phyloP scores from a whole-genome alignment of 37 sponge, comb jelly and placozoan species.

The Petrosia ficiformis region DNA sequence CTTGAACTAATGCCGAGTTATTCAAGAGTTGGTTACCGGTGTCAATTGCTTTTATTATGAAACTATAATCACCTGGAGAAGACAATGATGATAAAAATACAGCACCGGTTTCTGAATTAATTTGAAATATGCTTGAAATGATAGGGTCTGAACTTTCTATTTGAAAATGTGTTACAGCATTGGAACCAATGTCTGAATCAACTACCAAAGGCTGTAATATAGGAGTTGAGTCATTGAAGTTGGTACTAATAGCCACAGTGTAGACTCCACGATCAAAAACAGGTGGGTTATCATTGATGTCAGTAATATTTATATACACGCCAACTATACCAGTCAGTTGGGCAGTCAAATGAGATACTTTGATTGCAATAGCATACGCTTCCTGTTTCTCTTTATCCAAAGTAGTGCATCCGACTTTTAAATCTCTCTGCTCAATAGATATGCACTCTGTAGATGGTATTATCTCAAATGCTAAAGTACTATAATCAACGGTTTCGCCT shows the following conservation, averaged over 20 bases:
- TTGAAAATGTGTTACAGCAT: constrained; percentile 9
- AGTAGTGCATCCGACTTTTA: constrained; percentile 16
- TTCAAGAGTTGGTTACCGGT: not conserved
- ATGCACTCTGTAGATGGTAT: constrained; percentile 14
- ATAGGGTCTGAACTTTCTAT: not conserved
- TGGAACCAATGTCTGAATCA: constrained; percentile 21
- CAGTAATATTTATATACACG: constrained; percentile 20
- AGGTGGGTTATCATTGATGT: constrained; percentile 61
- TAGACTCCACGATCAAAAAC: constrained; percentile 17
- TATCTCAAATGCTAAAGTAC: constrained; percentile 12
- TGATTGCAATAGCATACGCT: not conserved
- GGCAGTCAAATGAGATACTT: not conserved
- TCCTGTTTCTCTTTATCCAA: constrained; percentile 12
- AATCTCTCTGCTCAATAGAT: not conserved
- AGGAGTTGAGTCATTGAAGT: constrained; percentile 10
- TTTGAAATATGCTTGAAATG: not conserved
- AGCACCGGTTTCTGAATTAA: constrained; percentile 15
- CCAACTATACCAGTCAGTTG: not conserved
- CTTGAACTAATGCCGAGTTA: constrained; percentile 24
- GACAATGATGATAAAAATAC: constrained; percentile 1
- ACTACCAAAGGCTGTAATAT: constrained; percentile 19
- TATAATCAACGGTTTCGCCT: not conserved
- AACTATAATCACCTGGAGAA: constrained; percentile 37
- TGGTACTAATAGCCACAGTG: constrained; percentile 7
- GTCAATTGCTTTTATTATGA: constrained; percentile 35